A percentile compares a stretch with the other conserved stretches of the same genome.
Evolutionary conservation across 2,888 invertebrate species (phyloP).

Genomic region (Dryocosmus kuriphilus): DNA sequence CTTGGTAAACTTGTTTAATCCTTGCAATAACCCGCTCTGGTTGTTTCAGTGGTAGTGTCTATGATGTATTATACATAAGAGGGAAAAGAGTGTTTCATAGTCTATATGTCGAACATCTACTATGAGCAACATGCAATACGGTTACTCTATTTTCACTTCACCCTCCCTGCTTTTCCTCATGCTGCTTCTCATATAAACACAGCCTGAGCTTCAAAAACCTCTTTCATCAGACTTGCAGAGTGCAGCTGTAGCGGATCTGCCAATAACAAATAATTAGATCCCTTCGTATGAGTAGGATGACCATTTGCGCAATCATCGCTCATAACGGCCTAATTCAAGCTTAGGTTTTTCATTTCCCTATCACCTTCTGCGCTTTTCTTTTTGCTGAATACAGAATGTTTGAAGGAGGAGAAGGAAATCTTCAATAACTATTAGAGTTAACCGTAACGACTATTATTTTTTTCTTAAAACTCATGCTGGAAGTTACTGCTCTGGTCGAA

Average conservation of each 20-base stretch:
- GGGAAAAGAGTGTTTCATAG: conserved; percentile 25
- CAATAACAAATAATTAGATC: conserved; percentile 43
- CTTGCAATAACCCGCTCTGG: conserved; percentile 64
- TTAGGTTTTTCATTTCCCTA: not conserved
- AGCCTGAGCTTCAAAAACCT: not conserved
- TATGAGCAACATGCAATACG: not conserved
- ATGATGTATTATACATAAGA: not conserved
- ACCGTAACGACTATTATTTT: not conserved
- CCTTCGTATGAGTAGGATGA: not conserved
- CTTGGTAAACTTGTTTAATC: conserved; percentile 72
- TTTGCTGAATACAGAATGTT: not conserved
- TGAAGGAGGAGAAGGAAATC: not conserved
- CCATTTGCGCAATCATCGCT: conserved; percentile 50
- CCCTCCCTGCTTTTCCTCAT: conserved; percentile 39
- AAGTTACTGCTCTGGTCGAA: conserved; percentile 18
- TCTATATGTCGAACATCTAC: not conserved
- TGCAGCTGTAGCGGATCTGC: conserved; percentile 34
- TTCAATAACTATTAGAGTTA: conserved; percentile 23
- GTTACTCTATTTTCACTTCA: conserved; percentile 37
- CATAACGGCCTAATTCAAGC: conserved; percentile 29
- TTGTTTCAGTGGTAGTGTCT: not conserved
- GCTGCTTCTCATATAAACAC: conserved; percentile 7
- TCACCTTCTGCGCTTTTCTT: not conserved
- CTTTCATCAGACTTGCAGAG: conserved; percentile 22
- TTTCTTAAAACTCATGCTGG: not conserved